Evolutionary conservation across 2,113 vertebrate species (phyloP), one percentile per base, ranked within the genome.

Genomic region (Paraplagusia blochii): DNA sequence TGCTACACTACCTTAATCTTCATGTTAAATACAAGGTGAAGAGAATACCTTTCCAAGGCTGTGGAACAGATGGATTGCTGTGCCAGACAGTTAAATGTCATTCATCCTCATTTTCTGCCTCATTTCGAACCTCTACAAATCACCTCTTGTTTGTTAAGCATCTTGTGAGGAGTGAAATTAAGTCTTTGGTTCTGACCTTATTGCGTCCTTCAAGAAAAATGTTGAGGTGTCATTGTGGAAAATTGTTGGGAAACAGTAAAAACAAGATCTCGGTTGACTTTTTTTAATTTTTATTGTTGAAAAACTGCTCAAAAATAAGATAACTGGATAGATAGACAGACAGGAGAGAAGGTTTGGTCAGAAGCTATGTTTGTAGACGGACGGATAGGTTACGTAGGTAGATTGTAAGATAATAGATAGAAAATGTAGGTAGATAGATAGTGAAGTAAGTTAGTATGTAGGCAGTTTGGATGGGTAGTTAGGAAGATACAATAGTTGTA

Each of bases 121-220:
- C 19, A 43, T 68, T 78, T 71, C 52, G 70, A n/a, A 64, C 64
- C 59, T 53, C 13, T 0, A 35, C 59, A 61, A 57, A 55, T 46
- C 16, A 45, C 63, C 57, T 54, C n/a, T 50, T 55, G 56, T 55
- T 63, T 70, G 65, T 70, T 49, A 63, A 54, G 52, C 42, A 45
- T 68, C 73, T 69, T 44, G 40, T 49, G 44, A 58, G 45, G 63
- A 63, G 58, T 75, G 64, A 69, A 74, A 69, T 34, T 54, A 69
- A 74, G 69, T 38, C 53, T 71, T 72, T 54, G 44, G 36, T 39
- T 29, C 52, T 63, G 63, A 82, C 72, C 65, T 76, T 64, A 12
- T 46, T 53, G 42, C 22, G 52, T 60, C 67, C 66, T 67, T 58
- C 40, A 52, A 58, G 49, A 65, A 15, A 11, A 34, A 61, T 9